A percentile compares a stretch with the other conserved stretches of the same genome.
phyloP scores from a whole-genome alignment of 1,140 invertebrate genomes.

The Drepana arcuata region DNA sequence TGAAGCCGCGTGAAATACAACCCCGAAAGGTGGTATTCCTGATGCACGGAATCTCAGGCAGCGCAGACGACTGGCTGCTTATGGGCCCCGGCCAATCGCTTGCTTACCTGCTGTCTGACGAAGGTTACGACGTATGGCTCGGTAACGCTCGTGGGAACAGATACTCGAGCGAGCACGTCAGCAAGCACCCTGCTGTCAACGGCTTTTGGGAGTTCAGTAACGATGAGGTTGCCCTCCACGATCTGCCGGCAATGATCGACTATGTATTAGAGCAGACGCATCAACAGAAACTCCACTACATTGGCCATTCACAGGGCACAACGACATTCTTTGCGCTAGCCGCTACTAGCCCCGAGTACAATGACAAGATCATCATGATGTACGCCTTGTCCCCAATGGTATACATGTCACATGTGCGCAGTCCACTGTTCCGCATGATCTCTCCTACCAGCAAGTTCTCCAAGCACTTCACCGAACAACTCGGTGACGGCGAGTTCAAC shows the following conservation, averaged over 20 bases:
- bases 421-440: constrained; percentile 70
- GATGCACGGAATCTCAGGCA: constrained; percentile 78
- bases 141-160: constrained; percentile 82
- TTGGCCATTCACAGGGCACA: constrained; percentile 75
- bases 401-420: constrained; percentile 74
- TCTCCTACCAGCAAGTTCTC: constrained; percentile 70
- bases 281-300: constrained; percentile 73
- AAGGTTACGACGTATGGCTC: constrained; percentile 83
- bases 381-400: constrained; percentile 79
- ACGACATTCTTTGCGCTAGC: constrained; percentile 69
- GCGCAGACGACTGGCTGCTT: constrained; percentile 75
- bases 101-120: constrained; percentile 68
- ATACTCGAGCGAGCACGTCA: constrained; percentile 76
- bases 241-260: constrained; percentile 84
- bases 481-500: constrained; percentile 72
- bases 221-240: constrained; percentile 83
- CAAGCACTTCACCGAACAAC: constrained; percentile 73
- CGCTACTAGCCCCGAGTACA: constrained; percentile 75
- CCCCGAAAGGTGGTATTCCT: constrained; percentile 68
- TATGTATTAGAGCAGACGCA: constrained; percentile 73
- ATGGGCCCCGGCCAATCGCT: constrained; percentile 68
- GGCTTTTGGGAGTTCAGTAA: constrained; percentile 73
- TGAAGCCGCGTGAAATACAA: constrained; percentile 9
- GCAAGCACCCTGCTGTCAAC: constrained; percentile 51
- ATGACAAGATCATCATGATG: constrained; percentile 75